Percentiles rank a stretch among this genome's conserved stretches.
phyloP scores from a whole-genome alignment of 2,113 vertebrate genomes.

The Trachemys scripta region DNA sequence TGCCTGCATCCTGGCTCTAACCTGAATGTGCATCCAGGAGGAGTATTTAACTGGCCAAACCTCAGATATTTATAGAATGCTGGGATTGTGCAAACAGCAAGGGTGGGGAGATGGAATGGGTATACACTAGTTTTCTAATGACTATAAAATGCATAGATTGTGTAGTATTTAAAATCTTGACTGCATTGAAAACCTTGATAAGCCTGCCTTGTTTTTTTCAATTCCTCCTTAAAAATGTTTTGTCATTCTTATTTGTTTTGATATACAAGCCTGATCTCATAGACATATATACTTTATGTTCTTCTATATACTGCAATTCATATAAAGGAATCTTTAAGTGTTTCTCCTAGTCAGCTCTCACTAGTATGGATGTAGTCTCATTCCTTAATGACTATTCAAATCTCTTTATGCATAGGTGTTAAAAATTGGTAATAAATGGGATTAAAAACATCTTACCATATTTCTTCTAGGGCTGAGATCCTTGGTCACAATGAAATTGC shows the following conservation, averaged over 20 bases:
- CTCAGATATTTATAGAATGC: neutral
- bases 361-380: accelerated
- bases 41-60: neutral
- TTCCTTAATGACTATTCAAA: neutral
- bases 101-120: neutral
- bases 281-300: neutral
- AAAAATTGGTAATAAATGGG: neutral
- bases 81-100: neutral
- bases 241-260: neutral
- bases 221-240: neutral
- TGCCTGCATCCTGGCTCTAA: accelerated
- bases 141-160: neutral
- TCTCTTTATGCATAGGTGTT: neutral
- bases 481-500: neutral
- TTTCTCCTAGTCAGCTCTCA: neutral
- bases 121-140: neutral
- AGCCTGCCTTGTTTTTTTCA: neutral
- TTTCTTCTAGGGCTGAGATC: neutral
- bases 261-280: neutral
- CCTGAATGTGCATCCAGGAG: neutral
- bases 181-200: neutral
- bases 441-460: neutral
- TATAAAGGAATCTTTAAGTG: neutral
- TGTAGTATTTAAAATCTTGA: neutral
- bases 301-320: neutral